A percentile compares a stretch with the other conserved stretches of the same genome.
These are phyloP conservation scores for Nipponacmea schrenckii DNA, from an alignment of 2,888 invertebrate species.

Conservation along the genomic window DNA sequence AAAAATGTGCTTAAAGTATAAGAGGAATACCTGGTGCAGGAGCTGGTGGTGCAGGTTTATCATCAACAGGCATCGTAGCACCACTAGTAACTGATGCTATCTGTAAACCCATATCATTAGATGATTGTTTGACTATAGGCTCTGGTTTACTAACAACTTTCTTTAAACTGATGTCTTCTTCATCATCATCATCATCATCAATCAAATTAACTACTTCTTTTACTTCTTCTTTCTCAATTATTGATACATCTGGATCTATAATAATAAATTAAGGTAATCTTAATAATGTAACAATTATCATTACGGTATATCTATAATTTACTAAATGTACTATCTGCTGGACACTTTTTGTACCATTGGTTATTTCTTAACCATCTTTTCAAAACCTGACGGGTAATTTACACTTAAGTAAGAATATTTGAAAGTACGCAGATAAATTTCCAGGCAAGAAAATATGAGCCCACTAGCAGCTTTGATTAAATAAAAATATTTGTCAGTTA, in stretches of 20 bases:
- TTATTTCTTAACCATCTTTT: background rate
- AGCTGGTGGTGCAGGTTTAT: background rate
- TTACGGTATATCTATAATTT: too few relatives aligned
- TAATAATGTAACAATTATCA: too few relatives aligned
- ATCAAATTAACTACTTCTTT: conserved; percentile 3
- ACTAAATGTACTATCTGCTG: too few relatives aligned
- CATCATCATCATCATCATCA: conserved; percentile 21
- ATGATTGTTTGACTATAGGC: conserved; percentile 4
- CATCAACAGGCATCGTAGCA: conserved; percentile 13
- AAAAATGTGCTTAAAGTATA: too few relatives aligned
- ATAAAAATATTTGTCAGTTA: too few relatives aligned
- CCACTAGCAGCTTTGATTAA: too few relatives aligned
- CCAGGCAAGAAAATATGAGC: too few relatives aligned
- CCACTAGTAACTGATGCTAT: conserved; percentile 42
- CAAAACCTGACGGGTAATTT: too few relatives aligned
- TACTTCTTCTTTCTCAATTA: background rate
- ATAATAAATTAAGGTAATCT: background rate
- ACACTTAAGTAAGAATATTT: too few relatives aligned
- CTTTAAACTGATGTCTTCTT: conserved; percentile 14
- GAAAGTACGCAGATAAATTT: too few relatives aligned
- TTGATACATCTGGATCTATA: conserved; percentile 3
- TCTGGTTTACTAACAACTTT: background rate
- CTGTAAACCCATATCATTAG: conserved; percentile 39
- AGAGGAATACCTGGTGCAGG: too few relatives aligned
- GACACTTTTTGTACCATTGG: background rate